Conservation (phyloP, 2,797 vertebrate genomes). For the Helostoma temminkii region DNA sequence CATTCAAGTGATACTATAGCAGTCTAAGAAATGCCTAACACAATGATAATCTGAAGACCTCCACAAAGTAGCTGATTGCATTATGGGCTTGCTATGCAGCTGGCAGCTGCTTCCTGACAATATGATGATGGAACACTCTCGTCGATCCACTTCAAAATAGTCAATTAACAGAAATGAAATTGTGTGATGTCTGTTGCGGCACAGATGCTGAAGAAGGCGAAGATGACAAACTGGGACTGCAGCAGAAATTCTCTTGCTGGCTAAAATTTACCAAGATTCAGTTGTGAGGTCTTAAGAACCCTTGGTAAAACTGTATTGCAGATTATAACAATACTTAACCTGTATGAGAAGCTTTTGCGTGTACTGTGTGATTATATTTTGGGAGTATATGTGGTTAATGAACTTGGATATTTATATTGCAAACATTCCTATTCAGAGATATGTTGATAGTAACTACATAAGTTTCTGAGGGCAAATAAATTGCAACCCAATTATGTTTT, state of each 20-base stretch:
- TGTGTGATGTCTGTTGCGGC: slow-evolving; percentile 60
- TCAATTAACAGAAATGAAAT: slow-evolving; percentile 77
- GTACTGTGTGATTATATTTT: not conserved
- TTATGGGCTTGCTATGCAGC: slow-evolving; percentile 69
- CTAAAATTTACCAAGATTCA: not conserved
- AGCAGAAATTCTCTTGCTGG: slow-evolving; percentile 19
- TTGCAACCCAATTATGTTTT: too few relatives aligned
- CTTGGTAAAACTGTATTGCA: not conserved
- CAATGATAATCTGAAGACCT: slow-evolving; percentile 53
- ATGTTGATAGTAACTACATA: too few relatives aligned
- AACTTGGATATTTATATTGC: too few relatives aligned
- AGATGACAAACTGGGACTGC: slow-evolving; percentile 57
- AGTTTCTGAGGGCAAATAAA: too few relatives aligned
- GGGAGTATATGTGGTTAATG: too few relatives aligned
- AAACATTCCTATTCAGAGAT: too few relatives aligned
- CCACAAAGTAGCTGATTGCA: slow-evolving; percentile 72
- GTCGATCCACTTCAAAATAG: slow-evolving; percentile 69
- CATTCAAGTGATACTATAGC: slow-evolving; percentile 54
- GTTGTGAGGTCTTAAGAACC: not conserved
- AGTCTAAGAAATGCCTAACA: slow-evolving; percentile 50
- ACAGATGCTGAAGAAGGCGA: slow-evolving; percentile 65
- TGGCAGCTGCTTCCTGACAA: slow-evolving; percentile 81
- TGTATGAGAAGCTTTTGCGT: not conserved
- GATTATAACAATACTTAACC: not conserved
- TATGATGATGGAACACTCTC: slow-evolving; percentile 73